A percentile compares a stretch with the other conserved stretches of the same genome.
phyloP scores from a whole-genome alignment of 1,140 invertebrate species.

The Drosophila lini region DNA sequence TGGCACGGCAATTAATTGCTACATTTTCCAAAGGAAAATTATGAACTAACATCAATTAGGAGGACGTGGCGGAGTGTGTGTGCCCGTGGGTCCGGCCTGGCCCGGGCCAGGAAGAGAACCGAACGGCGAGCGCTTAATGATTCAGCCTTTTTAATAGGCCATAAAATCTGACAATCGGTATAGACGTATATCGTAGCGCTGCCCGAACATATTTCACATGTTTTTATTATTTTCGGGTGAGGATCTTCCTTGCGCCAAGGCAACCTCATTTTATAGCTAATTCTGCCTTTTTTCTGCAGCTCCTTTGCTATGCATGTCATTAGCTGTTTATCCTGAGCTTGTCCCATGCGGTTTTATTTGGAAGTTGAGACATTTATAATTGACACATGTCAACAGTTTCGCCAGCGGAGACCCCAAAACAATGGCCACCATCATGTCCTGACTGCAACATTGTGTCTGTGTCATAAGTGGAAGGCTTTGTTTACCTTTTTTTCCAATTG shows the following conservation, averaged over 20 bases:
- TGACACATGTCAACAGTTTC: slow-evolving; percentile 70
- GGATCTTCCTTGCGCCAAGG: slow-evolving; percentile 16
- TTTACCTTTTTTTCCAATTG: not conserved
- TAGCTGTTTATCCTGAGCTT: slow-evolving; percentile 41
- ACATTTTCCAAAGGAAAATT: slow-evolving; percentile 83
- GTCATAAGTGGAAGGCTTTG: slow-evolving; percentile 10
- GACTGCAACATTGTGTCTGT: slow-evolving; percentile 40
- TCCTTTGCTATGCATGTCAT: slow-evolving; percentile 59
- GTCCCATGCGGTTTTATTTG: slow-evolving; percentile 74
- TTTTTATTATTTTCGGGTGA: slow-evolving; percentile 77
- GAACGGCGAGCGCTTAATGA: slow-evolving; percentile 67
- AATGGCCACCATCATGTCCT: slow-evolving; percentile 17
- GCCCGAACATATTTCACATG: slow-evolving; percentile 79
- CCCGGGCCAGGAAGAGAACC: slow-evolving; percentile 49
- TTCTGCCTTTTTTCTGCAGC: slow-evolving; percentile 8
- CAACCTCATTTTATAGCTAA: slow-evolving; percentile 62
- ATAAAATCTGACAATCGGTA: slow-evolving; percentile 79
- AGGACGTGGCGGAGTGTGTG: slow-evolving; percentile 41
- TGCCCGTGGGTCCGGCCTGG: slow-evolving; percentile 11
- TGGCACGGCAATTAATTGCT: slow-evolving; percentile 81
- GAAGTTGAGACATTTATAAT: slow-evolving; percentile 72
- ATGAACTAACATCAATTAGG: slow-evolving; percentile 83
- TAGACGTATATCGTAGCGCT: slow-evolving; percentile 63
- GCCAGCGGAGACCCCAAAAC: slow-evolving; percentile 9
- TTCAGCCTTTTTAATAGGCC: slow-evolving; percentile 81